phyloP scores from a whole-genome alignment of 2,113 vertebrate genomes.

The Conger conger region DNA sequence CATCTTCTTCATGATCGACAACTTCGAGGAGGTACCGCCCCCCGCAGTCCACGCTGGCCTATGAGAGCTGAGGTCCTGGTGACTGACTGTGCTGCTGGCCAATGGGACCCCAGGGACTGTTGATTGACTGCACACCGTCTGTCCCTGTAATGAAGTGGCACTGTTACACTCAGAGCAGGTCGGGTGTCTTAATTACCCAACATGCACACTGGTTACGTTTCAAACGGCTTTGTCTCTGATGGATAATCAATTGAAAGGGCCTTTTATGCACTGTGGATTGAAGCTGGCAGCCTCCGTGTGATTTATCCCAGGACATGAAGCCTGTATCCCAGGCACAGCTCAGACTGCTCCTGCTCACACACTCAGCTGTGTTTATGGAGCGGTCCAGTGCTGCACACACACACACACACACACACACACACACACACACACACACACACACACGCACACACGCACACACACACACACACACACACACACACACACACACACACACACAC shows the following conservation, averaged over 20 bases:
- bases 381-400: too few species aligned
- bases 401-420: too few species aligned
- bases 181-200: neutral
- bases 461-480: too few species aligned
- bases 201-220: neutral
- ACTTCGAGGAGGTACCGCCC: constrained; percentile 89
- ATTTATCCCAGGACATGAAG: neutral
- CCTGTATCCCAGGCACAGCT: neutral
- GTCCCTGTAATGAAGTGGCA: constrained; percentile 31
- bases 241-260: neutral
- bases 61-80: neutral
- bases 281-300: neutral
- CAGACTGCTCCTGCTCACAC: neutral
- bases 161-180: neutral
- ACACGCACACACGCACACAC: too few species aligned
- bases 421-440: too few species aligned
- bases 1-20: constrained; percentile 99
- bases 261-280: constrained; percentile 2
- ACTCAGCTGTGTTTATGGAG: too few species aligned
- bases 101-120: constrained; percentile 14
- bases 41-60: neutral
- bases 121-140: constrained; percentile 16
- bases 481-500: too few species aligned
- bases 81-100: constrained; percentile 16
- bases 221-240: neutral